These are phyloP conservation scores for Nibea coibor DNA, from an alignment of 2,113 vertebrate species.

Conservation along the genomic window DNA sequence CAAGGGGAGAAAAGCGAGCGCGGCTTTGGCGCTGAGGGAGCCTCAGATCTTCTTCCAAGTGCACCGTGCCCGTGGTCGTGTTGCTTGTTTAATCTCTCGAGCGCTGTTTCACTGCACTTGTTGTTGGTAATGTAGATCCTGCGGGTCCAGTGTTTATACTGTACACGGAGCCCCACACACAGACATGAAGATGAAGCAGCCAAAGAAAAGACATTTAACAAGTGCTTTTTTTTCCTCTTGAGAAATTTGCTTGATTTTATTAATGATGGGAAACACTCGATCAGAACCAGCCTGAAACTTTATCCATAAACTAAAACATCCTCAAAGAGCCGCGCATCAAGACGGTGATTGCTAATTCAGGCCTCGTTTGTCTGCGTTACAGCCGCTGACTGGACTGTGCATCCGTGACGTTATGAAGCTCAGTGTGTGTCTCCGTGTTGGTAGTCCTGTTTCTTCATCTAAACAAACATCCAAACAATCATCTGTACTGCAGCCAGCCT, in stretches of 20 bases:
- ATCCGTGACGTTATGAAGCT: too few relatives aligned
- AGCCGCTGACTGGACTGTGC: too few relatives aligned
- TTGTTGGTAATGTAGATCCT: slow-evolving; percentile 57
- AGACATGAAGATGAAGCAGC: slow-evolving; percentile 23
- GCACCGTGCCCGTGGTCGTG: slow-evolving; percentile 75
- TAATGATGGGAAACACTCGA: slow-evolving; percentile 21
- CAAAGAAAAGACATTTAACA: slow-evolving; percentile 25
- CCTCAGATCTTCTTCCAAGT: slow-evolving; percentile 86
- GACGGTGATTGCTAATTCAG: slow-evolving; percentile 40
- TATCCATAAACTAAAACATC: slow-evolving; percentile 45
- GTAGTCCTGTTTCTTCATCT: too few relatives aligned
- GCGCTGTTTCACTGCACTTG: slow-evolving; percentile 67
- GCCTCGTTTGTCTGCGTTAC: not conserved
- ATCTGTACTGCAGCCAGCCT: too few relatives aligned
- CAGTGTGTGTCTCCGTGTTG: too few relatives aligned
- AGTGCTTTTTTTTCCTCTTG: not conserved
- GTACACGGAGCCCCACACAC: slow-evolving; percentile 21
- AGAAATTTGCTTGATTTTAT: slow-evolving; percentile 30
- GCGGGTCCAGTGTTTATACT: slow-evolving; percentile 45
- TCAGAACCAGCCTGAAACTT: slow-evolving; percentile 43
- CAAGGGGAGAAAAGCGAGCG: slow-evolving; percentile 43
- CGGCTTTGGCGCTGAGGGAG: slow-evolving; percentile 59
- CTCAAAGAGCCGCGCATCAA: slow-evolving; percentile 7
- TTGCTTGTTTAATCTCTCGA: slow-evolving; percentile 78
- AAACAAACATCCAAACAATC: too few relatives aligned